Base-by-base conservation (phyloP, 2,888 invertebrate genomes). In the Lasioglossum vierecki region DNA sequence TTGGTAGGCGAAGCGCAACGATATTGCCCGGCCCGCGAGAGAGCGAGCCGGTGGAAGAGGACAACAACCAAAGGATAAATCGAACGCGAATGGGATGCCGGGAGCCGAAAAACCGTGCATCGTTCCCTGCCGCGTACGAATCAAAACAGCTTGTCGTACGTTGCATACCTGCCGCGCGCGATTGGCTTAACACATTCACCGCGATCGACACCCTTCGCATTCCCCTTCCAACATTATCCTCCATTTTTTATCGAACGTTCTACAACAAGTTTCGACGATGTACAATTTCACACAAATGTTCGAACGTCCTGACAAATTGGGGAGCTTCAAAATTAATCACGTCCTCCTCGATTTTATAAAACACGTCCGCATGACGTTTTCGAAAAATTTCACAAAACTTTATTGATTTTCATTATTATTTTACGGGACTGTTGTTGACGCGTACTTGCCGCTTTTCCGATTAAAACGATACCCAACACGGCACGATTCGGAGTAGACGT, bases 1-100 rank as follows among this genome's bases (percentile, higher is more conserved):
- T 84, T 85, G 80, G 66, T 30, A 30, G 71, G 39, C 75, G 57
- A 77, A 72, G 75, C 75, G 86, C 74, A 70, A 71, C 79, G 79
- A 80, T 76, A 77, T 77, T 74, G 79, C 44, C 41, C 70, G 35
- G 66, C 30, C 66, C 66, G 66, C n/a, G n/a, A 35, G 66, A 53
- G 49, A 49, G 49, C 53, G 18, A 35, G 6, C 1, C 4, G 76
- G 18, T 26, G 53, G 70, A 75, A 78, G 75, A 63, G 26, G 53
- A 53, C 18, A 53, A 53, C 53, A 53, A n/a, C 63, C 15, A 6
- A 13, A 26, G 60, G n/a, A 60, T 49, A 73, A 57, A 68, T 78
- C 73, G 82, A 66, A 66, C 76, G 41, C 60, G 60, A 30, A 68
- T 39, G 68, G 68, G 9, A 41, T 35, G 66, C 22, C 22, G 22